Percentiles rank a stretch among this genome's conserved stretches.
Evolutionary conservation across 2,113 vertebrate genomes (phyloP).

Genomic region (Clarias macrocephalus): DNA sequence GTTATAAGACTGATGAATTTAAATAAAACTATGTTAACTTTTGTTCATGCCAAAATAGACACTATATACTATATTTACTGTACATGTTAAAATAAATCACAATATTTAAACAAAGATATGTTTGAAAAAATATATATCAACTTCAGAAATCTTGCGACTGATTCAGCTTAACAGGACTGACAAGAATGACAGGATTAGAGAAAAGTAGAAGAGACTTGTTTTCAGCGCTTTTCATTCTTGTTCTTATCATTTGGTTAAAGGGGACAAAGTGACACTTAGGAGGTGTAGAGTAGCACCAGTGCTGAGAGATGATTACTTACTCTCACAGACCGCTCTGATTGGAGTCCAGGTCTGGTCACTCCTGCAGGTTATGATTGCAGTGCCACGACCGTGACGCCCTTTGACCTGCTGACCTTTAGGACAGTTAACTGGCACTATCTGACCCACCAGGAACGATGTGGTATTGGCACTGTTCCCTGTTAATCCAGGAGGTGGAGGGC

Average conservation of each 20-base stretch:
- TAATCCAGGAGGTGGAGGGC: constrained; percentile 85
- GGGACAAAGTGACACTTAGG: too few species aligned
- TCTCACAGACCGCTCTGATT: constrained; percentile 81
- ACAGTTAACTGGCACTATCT: constrained; percentile 81
- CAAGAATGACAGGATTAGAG: not conserved
- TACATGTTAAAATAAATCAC: not conserved
- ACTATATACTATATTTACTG: not conserved
- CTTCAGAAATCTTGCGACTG: not conserved
- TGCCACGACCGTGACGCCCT: constrained; percentile 80
- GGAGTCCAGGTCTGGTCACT: constrained; percentile 89
- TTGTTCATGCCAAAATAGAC: not conserved
- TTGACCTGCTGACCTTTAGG: constrained; percentile 85
- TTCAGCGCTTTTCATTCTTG: not conserved
- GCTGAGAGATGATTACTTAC: constrained; percentile 73
- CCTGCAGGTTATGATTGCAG: constrained; percentile 81
- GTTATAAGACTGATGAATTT: too few species aligned
- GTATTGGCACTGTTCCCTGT: constrained; percentile 70
- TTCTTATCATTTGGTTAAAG: not conserved
- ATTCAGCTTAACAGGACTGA: not conserved
- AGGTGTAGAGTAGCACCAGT: not conserved
- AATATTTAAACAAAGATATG: not conserved
- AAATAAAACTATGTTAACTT: not conserved
- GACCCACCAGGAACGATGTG: constrained; percentile 83
- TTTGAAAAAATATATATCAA: not conserved
- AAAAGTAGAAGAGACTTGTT: not conserved